Base-by-base conservation (phyloP, 2,888 invertebrate genomes). In the Argyresthia goedartella region DNA sequence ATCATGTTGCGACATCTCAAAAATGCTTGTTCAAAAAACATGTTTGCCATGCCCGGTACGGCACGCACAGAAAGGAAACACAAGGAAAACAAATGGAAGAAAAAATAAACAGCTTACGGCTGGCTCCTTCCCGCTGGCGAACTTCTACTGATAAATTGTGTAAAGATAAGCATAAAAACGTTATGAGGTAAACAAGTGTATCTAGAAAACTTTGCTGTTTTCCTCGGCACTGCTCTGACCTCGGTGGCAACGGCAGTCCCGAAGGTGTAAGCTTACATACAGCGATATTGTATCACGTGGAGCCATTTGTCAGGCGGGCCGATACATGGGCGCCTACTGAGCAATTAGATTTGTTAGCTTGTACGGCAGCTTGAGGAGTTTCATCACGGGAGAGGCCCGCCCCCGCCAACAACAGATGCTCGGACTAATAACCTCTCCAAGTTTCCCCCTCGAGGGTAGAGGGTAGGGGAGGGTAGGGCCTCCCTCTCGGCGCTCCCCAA, bases 371-470 rank as follows among this genome's bases (percentile, higher is more conserved):
- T 80, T 76, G 79, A 73, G 73, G 80, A 84, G 81, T 81, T 81
- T 81, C 85, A 82, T 56, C 57, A 57, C 51, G 43, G 50, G 52
- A 44, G 43, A 45, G 50, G 82, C 85, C 85, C 82, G 78, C 86
- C 85, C 85, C 81, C 82, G 80, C 78, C 85, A 85, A 87, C 87
- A 87, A 87, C 87, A 87, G 87, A 87, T 87, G 87, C 87, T 86
- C 82, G 85, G 87, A 87, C 87, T 87, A 87, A 87, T 87, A 87
- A 87, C 87, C 87, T 87, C 87, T 87, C 87, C 82, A 87, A 87
- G 87, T 86, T 86, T 78, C 85, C 66, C 60, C 57, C 48, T 15
- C 8, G 46, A 11, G 25, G 25, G 25, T 25, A 25, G 25, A 25
- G 36, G 35, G 49, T 36, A 36, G 51, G 16, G 39, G 15, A 25